These are phyloP conservation scores for Eptatretus atami DNA, from an alignment of 2,797 vertebrate species.

Conservation along the genomic window DNA sequence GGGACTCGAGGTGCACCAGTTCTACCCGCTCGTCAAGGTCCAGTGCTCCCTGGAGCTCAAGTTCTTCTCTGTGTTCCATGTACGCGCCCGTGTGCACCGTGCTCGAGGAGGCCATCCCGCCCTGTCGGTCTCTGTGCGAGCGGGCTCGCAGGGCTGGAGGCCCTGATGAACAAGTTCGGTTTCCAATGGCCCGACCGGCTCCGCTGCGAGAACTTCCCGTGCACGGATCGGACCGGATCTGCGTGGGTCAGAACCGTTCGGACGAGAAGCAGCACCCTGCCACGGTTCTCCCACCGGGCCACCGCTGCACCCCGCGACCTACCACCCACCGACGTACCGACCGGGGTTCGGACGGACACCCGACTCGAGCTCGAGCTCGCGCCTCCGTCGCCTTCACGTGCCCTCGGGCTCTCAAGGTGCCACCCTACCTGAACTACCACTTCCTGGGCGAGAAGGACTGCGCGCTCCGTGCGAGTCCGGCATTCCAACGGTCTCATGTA, in stretches of 20 bases:
- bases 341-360: conserved; percentile 13
- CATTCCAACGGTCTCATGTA: conserved; percentile 55
- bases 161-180: conserved; percentile 68
- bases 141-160: conserved; percentile 56
- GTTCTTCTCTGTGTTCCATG: conserved; percentile 65
- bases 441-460: conserved; percentile 74
- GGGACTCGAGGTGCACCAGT: conserved; percentile 56
- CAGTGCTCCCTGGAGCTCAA: conserved; percentile 46
- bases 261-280: conserved; percentile 25
- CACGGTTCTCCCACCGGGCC: conserved; percentile 14
- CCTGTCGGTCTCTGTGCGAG: conserved; percentile 47
- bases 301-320: conserved; percentile 6
- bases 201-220: conserved; percentile 50
- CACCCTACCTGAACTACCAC: conserved; percentile 58
- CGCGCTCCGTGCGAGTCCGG: conserved; percentile 48
- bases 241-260: conserved; percentile 66
- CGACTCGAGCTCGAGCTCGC: conserved; percentile 8
- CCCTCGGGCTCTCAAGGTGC: conserved; percentile 38
- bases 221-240: conserved; percentile 54
- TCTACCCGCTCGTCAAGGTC: conserved; percentile 56
- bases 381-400: conserved; percentile 31
- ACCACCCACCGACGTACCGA: conserved; percentile 20
- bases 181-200: conserved; percentile 65
- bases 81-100: conserved; percentile 60
- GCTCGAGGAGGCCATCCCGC: conserved; percentile 43